Percentiles rank a stretch among this genome's conserved stretches.
phyloP scores from a whole-genome alignment of 2,113 vertebrate species.

The Silurus meridionalis region DNA sequence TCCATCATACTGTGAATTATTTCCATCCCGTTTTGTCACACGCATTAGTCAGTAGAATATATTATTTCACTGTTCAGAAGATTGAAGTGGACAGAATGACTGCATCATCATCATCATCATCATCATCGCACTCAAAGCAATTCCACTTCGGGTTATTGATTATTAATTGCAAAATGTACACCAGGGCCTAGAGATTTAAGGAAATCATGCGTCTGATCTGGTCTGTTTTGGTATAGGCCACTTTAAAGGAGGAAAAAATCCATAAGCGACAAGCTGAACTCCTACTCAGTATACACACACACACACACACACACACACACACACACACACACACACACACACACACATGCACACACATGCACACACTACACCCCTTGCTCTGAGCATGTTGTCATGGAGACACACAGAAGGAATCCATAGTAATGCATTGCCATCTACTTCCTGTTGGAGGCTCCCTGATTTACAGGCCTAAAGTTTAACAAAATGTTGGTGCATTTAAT shows the following conservation, averaged over 20 bases:
- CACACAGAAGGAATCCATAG: conserved; percentile 46
- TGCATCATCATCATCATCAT: not conserved
- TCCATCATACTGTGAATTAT: not conserved
- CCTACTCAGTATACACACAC: conserved; percentile 51
- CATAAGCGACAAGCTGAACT: conserved; percentile 47
- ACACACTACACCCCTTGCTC: conserved; percentile 41
- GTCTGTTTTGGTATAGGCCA: conserved; percentile 10
- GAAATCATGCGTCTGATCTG: not conserved
- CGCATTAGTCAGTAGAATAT: not conserved
- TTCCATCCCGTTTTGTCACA: not conserved
- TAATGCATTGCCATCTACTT: conserved; percentile 52
- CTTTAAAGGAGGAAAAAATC: conserved; percentile 33
- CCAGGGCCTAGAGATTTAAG: not conserved
- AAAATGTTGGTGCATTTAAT: not conserved
- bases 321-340: conserved; percentile 36
- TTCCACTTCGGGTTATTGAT: not conserved
- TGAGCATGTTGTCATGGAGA: conserved; percentile 58
- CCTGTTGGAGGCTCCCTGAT: conserved; percentile 45
- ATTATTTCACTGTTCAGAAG: not conserved
- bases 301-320: conserved; percentile 36
- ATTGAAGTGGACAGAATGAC: not conserved
- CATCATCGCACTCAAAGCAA: not conserved
- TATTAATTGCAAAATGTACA: not conserved
- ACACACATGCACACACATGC: conserved; percentile 16
- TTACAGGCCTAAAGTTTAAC: conserved; percentile 16